phyloP scores from a whole-genome alignment of 2,888 invertebrate genomes.

The Ectropis crepuscularia region DNA sequence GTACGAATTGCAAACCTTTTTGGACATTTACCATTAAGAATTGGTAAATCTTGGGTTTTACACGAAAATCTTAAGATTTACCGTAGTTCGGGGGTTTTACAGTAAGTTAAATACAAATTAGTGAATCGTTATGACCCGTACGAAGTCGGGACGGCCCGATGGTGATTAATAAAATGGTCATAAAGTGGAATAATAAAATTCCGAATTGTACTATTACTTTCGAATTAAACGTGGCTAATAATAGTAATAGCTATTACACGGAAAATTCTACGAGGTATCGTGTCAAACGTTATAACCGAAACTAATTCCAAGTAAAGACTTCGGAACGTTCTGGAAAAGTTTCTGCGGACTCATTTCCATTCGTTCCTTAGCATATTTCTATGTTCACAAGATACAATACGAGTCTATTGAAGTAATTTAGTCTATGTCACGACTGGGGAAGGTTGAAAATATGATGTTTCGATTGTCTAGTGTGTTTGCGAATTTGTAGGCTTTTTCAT shows the following conservation, averaged over 20 bases:
- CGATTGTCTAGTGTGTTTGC: constrained; percentile 8
- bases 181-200: not conserved
- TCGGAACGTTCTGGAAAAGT: constrained; percentile 33
- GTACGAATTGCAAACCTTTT: no score
- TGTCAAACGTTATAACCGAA: constrained; percentile 35
- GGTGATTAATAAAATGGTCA: no score
- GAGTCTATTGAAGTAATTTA: constrained; percentile 20
- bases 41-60: no score
- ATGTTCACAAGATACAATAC: constrained; percentile 3
- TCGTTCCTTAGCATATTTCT: constrained; percentile 34
- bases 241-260: constrained; percentile 7
- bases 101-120: no score
- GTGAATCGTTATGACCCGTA: no score
- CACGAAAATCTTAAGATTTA: no score
- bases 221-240: constrained; percentile 10
- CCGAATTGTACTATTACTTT: not conserved
- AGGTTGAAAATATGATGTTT: constrained; percentile 25
- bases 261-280: constrained; percentile 28
- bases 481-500: constrained; percentile 38
- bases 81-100: no score
- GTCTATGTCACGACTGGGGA: constrained; percentile 13
- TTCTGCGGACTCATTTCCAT: constrained; percentile 38
- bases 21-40: no score
- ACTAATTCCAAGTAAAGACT: constrained; percentile 34
- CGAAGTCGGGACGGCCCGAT: no score